Evolutionary conservation across 2,113 vertebrate genomes (phyloP).

Genomic region (Procapra przewalskii): DNA sequence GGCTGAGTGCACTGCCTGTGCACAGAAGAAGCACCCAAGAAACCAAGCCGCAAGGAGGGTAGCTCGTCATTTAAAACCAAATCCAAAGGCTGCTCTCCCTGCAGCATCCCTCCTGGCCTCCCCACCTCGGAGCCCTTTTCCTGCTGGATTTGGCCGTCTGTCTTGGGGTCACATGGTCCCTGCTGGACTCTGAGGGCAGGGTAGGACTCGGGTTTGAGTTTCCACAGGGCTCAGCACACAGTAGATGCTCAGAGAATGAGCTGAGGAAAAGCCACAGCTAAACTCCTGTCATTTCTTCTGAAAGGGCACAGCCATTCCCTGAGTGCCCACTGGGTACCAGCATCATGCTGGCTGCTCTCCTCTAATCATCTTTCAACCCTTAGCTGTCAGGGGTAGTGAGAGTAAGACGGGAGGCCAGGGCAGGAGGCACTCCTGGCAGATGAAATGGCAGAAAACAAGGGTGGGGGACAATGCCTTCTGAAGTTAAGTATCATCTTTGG

Average conservation of each 20-base stretch:
- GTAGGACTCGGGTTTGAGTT: no score
- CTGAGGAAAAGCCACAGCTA: not conserved
- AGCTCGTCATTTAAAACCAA: not conserved
- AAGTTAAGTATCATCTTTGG: not conserved
- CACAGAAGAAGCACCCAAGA: not conserved
- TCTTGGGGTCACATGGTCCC: not conserved
- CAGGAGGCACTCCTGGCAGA: not conserved
- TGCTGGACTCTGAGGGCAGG: not conserved
- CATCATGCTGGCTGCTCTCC: not conserved
- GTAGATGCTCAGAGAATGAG: not conserved
- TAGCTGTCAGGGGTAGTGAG: not conserved
- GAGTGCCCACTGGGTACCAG: not conserved
- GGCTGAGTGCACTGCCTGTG: not conserved
- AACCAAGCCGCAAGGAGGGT: rapidly evolving
- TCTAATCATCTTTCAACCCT: not conserved
- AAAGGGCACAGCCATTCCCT: not conserved
- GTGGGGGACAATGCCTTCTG: not conserved
- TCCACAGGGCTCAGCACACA: not conserved
- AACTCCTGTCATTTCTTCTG: not conserved
- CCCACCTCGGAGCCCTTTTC: not conserved
- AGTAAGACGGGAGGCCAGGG: not conserved
- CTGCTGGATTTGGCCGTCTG: not conserved
- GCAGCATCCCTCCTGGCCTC: not conserved
- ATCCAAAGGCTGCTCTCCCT: not conserved
- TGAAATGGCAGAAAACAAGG: not conserved